phyloP scores from a whole-genome alignment of 2,888 invertebrate species.

The Meliscaeva auricollis region DNA sequence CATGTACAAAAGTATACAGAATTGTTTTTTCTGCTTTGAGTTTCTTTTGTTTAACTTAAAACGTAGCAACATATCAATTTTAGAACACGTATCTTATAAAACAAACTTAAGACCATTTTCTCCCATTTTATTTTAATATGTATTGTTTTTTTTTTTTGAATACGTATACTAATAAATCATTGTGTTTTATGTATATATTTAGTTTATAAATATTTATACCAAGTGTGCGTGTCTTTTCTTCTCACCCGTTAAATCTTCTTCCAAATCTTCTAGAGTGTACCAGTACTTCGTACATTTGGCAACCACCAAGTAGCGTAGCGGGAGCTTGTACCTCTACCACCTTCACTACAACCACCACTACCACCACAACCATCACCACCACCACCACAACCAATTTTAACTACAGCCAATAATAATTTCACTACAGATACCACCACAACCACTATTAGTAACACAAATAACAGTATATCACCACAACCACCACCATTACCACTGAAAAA shows the following conservation, averaged over 20 bases:
- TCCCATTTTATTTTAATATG: too few relatives aligned
- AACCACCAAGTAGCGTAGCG: constrained; percentile 85
- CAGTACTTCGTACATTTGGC: constrained; percentile 84
- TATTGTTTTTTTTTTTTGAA: too few relatives aligned
- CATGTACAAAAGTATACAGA: too few relatives aligned
- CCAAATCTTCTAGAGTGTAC: constrained; percentile 82
- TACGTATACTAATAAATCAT: not conserved
- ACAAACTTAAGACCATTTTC: too few relatives aligned
- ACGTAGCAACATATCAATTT: too few relatives aligned
- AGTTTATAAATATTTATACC: constrained; percentile 59
- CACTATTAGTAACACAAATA: constrained; percentile 78
- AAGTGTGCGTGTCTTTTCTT: constrained; percentile 64
- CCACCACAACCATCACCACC: constrained; percentile 70
- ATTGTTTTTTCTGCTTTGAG: too few relatives aligned
- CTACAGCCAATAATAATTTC: constrained; percentile 52
- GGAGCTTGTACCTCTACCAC: constrained; percentile 82
- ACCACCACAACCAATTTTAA: constrained; percentile 73
- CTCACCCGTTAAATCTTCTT: constrained; percentile 76
- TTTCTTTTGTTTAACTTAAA: too few relatives aligned
- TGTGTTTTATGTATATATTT: not conserved
- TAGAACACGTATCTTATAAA: too few relatives aligned
- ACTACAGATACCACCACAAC: constrained; percentile 61
- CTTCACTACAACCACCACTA: constrained; percentile 77
- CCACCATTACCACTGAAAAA: constrained; percentile 80
- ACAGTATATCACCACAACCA: constrained; percentile 78